Evolutionary conservation across 1,140 invertebrate species (phyloP).

Genomic region (Drosophila punjabiensis): DNA sequence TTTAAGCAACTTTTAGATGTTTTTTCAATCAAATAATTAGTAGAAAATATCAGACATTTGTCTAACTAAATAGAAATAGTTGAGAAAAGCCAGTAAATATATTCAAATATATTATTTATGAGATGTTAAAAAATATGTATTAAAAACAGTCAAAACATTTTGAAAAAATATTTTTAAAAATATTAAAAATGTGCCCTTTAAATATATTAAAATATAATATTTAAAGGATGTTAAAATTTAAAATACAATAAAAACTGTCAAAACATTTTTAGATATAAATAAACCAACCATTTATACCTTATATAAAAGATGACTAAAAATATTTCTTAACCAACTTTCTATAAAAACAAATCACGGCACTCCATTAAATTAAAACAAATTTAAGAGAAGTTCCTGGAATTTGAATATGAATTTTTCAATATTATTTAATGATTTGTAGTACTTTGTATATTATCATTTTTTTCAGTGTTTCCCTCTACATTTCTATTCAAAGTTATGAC

Average conservation of each 20-base stretch:
- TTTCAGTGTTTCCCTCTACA: not conserved
- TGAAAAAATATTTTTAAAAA: too few species aligned
- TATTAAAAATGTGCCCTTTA: too few species aligned
- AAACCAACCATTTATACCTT: too few species aligned
- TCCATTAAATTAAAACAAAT: not conserved
- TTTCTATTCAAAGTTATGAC: conserved; percentile 56
- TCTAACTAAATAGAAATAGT: not conserved
- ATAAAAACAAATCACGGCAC: not conserved
- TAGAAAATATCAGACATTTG: not conserved
- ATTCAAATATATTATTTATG: not conserved
- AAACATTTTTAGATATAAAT: too few species aligned
- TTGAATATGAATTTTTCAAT: not conserved
- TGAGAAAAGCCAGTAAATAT: not conserved
- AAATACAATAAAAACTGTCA: too few species aligned
- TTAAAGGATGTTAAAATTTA: too few species aligned
- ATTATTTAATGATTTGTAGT: not conserved
- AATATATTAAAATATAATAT: too few species aligned
- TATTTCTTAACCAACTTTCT: not conserved
- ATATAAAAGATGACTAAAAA: too few species aligned
- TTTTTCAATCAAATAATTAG: too few species aligned
- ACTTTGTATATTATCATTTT: too few species aligned
- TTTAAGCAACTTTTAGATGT: too few species aligned
- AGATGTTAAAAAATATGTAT: not conserved
- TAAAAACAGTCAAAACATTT: too few species aligned
- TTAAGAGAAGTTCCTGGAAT: not conserved